Evolutionary conservation across 2,888 invertebrate species (phyloP).

Genomic region (Coremacera marginata): DNA sequence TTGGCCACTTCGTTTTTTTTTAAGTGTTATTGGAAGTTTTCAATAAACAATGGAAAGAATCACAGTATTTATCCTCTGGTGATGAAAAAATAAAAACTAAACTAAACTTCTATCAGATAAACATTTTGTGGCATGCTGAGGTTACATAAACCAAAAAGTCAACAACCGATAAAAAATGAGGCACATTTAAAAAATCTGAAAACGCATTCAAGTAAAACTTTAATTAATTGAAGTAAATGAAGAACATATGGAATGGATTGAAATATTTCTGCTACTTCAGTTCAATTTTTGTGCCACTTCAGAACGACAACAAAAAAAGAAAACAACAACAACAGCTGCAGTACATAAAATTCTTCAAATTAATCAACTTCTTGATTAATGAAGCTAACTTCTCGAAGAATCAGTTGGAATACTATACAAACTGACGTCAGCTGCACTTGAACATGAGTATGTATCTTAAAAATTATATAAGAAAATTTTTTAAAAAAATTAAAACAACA

Average conservation of each 20-base stretch:
- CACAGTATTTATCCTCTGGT: too few relatives aligned
- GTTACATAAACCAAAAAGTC: too few relatives aligned
- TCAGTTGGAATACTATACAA: not conserved
- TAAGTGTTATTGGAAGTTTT: too few relatives aligned
- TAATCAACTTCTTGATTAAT: not conserved
- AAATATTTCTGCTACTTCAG: conserved; percentile 10
- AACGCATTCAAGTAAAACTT: conserved; percentile 4
- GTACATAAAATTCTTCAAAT: not conserved
- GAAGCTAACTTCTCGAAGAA: not conserved
- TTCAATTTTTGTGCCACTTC: conserved; percentile 35
- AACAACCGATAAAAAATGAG: not conserved
- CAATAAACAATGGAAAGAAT: too few relatives aligned
- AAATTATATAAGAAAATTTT: not conserved
- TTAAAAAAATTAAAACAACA: not conserved
- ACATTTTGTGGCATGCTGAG: too few relatives aligned
- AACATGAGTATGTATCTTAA: not conserved
- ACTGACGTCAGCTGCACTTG: conserved; percentile 22
- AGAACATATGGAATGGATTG: conserved; percentile 1
- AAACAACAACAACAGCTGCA: conserved; percentile 3
- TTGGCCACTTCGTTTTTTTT: too few relatives aligned
- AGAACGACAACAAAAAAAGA: not conserved
- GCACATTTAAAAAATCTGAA: conserved; percentile 6
- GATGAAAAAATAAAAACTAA: too few relatives aligned
- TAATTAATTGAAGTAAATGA: not conserved
- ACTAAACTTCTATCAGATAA: too few relatives aligned